Percentiles rank a stretch among this genome's conserved stretches.
phyloP scores from a whole-genome alignment of 2,113 vertebrate genomes.

The Apteryx mantelli region DNA sequence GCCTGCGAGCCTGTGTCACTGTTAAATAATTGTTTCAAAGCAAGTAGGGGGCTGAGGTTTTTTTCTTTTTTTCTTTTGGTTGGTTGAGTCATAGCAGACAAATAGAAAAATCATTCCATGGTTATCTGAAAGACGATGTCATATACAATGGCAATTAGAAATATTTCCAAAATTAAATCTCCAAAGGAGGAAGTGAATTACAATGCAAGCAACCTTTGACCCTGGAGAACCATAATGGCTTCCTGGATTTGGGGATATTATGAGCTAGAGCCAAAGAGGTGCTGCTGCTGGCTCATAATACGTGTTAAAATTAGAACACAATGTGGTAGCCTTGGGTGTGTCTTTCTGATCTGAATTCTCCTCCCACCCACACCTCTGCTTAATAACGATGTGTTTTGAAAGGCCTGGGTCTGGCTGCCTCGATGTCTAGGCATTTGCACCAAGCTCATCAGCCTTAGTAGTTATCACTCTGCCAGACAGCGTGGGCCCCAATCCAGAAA shows the following conservation, averaged over 20 bases:
- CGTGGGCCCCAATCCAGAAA: background rate
- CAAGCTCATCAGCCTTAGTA: background rate
- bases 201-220: conserved; percentile 96
- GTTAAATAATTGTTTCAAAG: conserved; percentile 52
- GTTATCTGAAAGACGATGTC: conserved; percentile 76
- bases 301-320: conserved; percentile 96
- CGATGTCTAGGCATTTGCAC: background rate
- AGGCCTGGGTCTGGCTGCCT: conserved; percentile 41
- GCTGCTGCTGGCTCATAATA: conserved; percentile 56
- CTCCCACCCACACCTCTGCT: conserved; percentile 70
- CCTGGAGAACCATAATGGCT: conserved; percentile 81
- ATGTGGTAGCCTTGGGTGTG: conserved; percentile 82
- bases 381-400: conserved; percentile 67
- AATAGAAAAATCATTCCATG: conserved; percentile 74
- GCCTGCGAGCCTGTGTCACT: background rate
- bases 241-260: conserved; percentile 81
- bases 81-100: conserved; percentile 53
- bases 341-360: conserved; percentile 62
- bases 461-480: conserved; percentile 43
- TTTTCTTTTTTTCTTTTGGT: conserved; percentile 41
- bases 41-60: conserved; percentile 20
- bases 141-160: conserved; percentile 77
- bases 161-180: conserved; percentile 83
- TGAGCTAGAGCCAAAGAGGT: conserved; percentile 73
- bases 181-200: conserved; percentile 90